phyloP scores from a whole-genome alignment of 2,888 invertebrate genomes.

The Harmothoe impar region DNA sequence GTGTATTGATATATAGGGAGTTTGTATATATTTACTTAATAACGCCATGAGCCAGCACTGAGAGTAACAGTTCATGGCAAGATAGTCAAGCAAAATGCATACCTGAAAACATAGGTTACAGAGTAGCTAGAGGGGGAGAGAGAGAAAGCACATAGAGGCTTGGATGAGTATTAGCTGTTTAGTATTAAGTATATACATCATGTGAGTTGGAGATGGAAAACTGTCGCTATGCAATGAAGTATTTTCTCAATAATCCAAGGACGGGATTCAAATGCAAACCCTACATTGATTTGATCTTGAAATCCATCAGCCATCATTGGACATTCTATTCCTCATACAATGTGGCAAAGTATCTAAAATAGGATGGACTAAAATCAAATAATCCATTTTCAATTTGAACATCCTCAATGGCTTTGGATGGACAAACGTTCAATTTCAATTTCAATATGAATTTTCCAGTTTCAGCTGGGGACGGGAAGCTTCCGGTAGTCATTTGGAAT shows the following conservation, averaged over 20 bases:
- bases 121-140: constrained; percentile 71
- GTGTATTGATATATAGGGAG: not conserved
- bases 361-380: too few relatives aligned
- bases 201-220: constrained; percentile 26
- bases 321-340: not conserved
- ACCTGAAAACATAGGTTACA: constrained; percentile 77
- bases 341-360: not conserved
- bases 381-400: too few relatives aligned
- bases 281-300: too few relatives aligned
- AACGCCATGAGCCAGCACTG: constrained; percentile 15
- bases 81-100: constrained; percentile 64
- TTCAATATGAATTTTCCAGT: too few relatives aligned
- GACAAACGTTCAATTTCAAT: too few relatives aligned
- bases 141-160: constrained; percentile 59
- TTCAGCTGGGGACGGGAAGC: too few relatives aligned
- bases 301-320: not conserved
- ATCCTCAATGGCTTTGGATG: too few relatives aligned
- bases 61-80: constrained; percentile 42
- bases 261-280: too few relatives aligned
- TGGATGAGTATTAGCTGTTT: constrained; percentile 3
- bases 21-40: constrained; percentile 27
- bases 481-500: too few relatives aligned
- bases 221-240: not conserved
- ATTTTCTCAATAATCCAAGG: too few relatives aligned
- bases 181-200: not conserved